These are phyloP conservation scores for Epinotia ramella DNA, from an alignment of 2,888 invertebrate species.

Conservation along the genomic window DNA sequence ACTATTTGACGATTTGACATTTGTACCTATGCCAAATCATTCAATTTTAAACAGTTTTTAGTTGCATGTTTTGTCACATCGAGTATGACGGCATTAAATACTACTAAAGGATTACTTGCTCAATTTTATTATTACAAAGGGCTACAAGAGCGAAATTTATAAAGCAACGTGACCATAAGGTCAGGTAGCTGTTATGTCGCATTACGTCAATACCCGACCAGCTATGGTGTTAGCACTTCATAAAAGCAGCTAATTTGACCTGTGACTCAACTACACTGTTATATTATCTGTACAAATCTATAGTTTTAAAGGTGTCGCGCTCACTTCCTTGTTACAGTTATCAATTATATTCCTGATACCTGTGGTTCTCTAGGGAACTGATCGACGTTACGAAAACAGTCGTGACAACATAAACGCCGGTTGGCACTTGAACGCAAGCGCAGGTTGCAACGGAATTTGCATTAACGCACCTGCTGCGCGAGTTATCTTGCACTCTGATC, in stretches of 20 bases:
- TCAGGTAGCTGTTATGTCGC: neutral
- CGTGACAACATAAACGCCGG: slow-evolving; percentile 54
- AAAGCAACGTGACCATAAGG: no score
- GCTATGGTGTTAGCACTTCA: slow-evolving; percentile 2
- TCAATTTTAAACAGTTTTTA: no score
- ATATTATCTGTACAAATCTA: neutral
- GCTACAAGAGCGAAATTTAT: neutral
- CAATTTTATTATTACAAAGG: no score
- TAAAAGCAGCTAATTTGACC: slow-evolving; percentile 23
- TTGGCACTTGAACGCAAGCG: slow-evolving; percentile 47
- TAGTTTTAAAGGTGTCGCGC: neutral
- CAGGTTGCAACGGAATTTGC: slow-evolving; percentile 59
- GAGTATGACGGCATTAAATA: neutral
- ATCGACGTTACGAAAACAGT: slow-evolving; percentile 62
- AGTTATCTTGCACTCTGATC: slow-evolving; percentile 69
- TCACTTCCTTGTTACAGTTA: slow-evolving; percentile 33
- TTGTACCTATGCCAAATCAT: no score
- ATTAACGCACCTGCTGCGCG: slow-evolving; percentile 67
- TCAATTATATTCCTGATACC: slow-evolving; percentile 32
- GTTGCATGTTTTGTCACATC: no score
- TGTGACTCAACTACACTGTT: slow-evolving; percentile 8
- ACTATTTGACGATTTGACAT: neutral
- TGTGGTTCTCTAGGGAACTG: slow-evolving; percentile 27
- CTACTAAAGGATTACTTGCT: neutral
- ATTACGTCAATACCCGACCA: slow-evolving; percentile 1